phyloP scores from a whole-genome alignment of 2,888 invertebrate genomes.

The Synanthedon formicaeformis region DNA sequence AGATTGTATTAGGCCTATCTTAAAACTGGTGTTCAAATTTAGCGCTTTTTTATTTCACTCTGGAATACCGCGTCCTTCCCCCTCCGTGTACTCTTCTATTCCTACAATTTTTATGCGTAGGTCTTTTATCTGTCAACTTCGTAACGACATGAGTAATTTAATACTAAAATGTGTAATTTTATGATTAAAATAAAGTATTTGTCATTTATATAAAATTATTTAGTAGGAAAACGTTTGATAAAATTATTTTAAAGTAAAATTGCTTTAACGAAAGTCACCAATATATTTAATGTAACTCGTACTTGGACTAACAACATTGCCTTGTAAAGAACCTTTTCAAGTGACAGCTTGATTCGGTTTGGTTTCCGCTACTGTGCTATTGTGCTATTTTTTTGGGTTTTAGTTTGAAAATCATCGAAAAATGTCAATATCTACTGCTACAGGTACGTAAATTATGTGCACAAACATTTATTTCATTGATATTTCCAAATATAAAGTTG shows the following conservation, averaged over 20 bases:
- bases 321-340: constrained; percentile 44
- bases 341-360: constrained; percentile 70
- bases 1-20: too few species aligned
- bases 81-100: constrained; percentile 46
- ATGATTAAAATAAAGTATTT: neutral
- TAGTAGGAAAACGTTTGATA: neutral
- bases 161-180: neutral
- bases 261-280: neutral
- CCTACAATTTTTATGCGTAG: constrained; percentile 45
- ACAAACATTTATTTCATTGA: constrained; percentile 19
- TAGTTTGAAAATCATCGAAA: constrained; percentile 45
- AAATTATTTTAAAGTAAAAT: neutral
- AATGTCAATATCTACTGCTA: constrained; percentile 67
- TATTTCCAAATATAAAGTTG: constrained; percentile 17
- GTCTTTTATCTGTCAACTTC: constrained; percentile 25
- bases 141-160: neutral
- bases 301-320: neutral
- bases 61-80: constrained; percentile 56
- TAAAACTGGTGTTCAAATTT: constrained; percentile 19
- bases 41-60: constrained; percentile 28
- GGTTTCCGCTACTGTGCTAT: constrained; percentile 70
- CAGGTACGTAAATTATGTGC: constrained; percentile 45
- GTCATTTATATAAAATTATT: neutral
- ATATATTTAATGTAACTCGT: neutral
- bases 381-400: constrained; percentile 67